Evolutionary conservation across 1,140 invertebrate genomes (phyloP), one percentile per base, ranked within the genome.

Genomic region (Paraescarpia echinospica): DNA sequence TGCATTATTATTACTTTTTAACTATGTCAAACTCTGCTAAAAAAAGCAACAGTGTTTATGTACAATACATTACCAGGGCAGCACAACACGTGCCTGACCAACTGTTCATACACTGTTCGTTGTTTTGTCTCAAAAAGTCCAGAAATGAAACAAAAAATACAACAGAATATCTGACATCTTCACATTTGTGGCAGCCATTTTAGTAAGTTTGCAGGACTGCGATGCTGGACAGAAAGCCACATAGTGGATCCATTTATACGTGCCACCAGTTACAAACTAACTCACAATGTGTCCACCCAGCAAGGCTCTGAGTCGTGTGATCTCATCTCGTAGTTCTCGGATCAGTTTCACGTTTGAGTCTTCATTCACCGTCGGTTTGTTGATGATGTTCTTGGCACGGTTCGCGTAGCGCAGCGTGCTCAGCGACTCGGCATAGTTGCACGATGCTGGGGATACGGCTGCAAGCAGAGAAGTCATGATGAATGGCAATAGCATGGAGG

Each of bases 311-410:
- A 90, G 90, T 27, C 90, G 90, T 6, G 90, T 31, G 22, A 97
- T 97, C 95, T 97, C 97, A 91, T 95, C 96, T 93, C 96, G 96
- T 41, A 97, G 95, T 94, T 97, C 97, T 51, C 96, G 94, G 92
- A 97, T 97, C 51, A 96, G 96, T 93, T 96, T 96, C 92, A 97
- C 96, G 93, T 97, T 96, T 89, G 97, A 96, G 95, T 97, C 97
- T 95, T 99, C 98, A 96, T 99, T 99, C 92, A 99, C 98, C 12
- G 98, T 98, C 0, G 98, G 98, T 95, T 98, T 98, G 95, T 99
- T 99, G 95, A 99, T 98, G 92, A 99, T 99, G 95, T 99, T 99
- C 95, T 99, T 98, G 33, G 96, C 95, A 91, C 95, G 92, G 93
- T 96, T 96, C 33, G 96, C 96, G 94, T 96, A 96, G 27, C 98